Evolutionary conservation across 1,140 invertebrate species (phyloP), one percentile per base, ranked within the genome.

Genomic region (Panulirus ornatus): DNA sequence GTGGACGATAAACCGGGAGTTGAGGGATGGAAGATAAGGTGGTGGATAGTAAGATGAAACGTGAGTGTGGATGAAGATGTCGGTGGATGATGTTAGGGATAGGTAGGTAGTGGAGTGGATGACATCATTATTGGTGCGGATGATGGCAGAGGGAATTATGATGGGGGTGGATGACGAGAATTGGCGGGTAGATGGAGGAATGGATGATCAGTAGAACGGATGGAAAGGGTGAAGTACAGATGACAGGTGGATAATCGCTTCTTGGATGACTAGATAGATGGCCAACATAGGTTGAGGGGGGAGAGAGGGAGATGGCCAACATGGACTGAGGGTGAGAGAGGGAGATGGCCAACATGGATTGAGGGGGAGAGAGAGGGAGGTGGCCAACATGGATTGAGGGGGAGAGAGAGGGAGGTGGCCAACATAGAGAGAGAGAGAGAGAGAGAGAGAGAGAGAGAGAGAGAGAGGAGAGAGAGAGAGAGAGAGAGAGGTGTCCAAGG

Each of bases 241-340:
- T 11, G 73, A 76, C 27, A 76, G 73, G n/a, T n/a, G n/a, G n/a
- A n/a, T n/a, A n/a, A n/a, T n/a, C n/a, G n/a, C n/a, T n/a, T n/a
- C n/a, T n/a, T n/a, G 30, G 70, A 73, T 8, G 30, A 27, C 8
- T 8, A 73, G 70, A 73, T 16, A 73, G 70, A 34, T 8, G 70
- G 70, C 9, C 8, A 34, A 36, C 16, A 34, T 27, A 34, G 36
- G 71, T 27, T 16, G 36, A 34, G 36, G 71, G 36, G 71, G 36
- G 71, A 38, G 36, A 75, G 73, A 75, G 73, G 38, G 36, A 75
- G 73, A 75, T 2, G 38, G 73, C n/a, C 3, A 75, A 38, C 3
- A 14, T 30, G 73, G 36, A 16, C n/a, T 22, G 36, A 14, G n/a
- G 38, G 38, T 22, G 36, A 34, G 36, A 38, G 36, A 38, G 36